A percentile compares a stretch with the other conserved stretches of the same genome.
Evolutionary conservation across 2,888 invertebrate genomes (phyloP).

Genomic region (Sesia bembeciformis): DNA sequence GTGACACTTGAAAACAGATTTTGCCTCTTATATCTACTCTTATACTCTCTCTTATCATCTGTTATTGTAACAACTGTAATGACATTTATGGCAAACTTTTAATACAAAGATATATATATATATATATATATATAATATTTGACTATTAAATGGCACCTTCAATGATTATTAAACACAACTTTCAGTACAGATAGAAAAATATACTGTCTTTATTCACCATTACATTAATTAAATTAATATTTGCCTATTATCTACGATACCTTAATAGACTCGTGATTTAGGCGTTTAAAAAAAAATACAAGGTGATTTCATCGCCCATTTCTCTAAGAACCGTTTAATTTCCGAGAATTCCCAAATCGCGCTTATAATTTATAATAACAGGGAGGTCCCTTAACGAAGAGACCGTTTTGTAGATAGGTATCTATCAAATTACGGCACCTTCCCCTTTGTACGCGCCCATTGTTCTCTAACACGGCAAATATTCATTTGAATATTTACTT

Average conservation of each 20-base stretch:
- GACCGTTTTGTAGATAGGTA: constrained; percentile 72
- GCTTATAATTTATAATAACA: constrained; percentile 71
- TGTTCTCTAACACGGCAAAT: constrained; percentile 75
- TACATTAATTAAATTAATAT: neutral
- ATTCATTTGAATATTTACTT: constrained; percentile 77
- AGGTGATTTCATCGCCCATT: constrained; percentile 32
- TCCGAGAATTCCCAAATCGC: constrained; percentile 60
- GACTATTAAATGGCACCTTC: no score
- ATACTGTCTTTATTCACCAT: no score
- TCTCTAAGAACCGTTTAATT: constrained; percentile 56
- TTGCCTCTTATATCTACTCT: no score
- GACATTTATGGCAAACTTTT: no score
- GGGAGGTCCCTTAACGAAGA: constrained; percentile 64
- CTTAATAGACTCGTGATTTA: neutral
- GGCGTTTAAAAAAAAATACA: constrained; percentile 10
- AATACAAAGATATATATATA: no score
- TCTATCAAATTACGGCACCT: constrained; percentile 69
- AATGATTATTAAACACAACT: no score
- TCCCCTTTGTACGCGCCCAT: constrained; percentile 55
- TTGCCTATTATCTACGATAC: neutral
- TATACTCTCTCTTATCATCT: no score
- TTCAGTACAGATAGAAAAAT: no score
- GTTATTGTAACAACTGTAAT: no score
- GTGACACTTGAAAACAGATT: no score
- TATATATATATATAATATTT: no score